Evolutionary conservation across 2,888 invertebrate genomes (phyloP), one percentile per base, ranked within the genome.

Genomic region (Drosophila algonquin): DNA sequence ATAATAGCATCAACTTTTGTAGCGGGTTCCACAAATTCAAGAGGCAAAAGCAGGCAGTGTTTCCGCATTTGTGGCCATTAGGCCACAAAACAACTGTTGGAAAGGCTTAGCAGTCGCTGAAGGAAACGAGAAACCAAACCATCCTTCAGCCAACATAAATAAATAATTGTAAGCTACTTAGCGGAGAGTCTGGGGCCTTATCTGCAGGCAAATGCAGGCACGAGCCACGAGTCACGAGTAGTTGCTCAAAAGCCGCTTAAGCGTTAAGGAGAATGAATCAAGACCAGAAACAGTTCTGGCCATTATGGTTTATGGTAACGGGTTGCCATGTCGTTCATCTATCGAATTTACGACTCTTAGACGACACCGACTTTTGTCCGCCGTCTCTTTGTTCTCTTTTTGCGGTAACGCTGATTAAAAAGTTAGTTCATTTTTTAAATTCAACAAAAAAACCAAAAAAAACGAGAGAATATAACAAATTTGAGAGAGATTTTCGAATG

Each of bases 101-200:
- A 77, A 77, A 60, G 35, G 18, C 44, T 21, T 14, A 30, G 21
- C 24, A 35, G 24, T 30, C 21, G 27, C 40, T 16, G 47, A 63
- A 64, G 54, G 44, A 74, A 8, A 8, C 30, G 9, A 8, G 79
- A 45, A 55, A 47, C 69, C 61, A 50, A 55, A 47, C 69, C 61
- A 50, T 24, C 24, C 24, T 24, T 24, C 24, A 52, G 50, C 67
- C 53, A 77, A 80, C 73, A 75, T 81, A 81, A 81, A 81, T 81
- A 81, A 81, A 81, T 81, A 81, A 81, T 81, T 81, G 81, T 81
- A 81, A 81, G 81, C 81, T 78, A 74, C 81, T 81, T 81, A 80
- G 58, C 54, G 61, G 57, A 35, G 55, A 48, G 35, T 48, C 50
- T 51, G 16, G 46, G 56, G 56, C 50, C 54, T 73, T 63, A 52